Conservation (phyloP, 2,113 vertebrate species). For the Genyomyrus donnyi region DNA sequence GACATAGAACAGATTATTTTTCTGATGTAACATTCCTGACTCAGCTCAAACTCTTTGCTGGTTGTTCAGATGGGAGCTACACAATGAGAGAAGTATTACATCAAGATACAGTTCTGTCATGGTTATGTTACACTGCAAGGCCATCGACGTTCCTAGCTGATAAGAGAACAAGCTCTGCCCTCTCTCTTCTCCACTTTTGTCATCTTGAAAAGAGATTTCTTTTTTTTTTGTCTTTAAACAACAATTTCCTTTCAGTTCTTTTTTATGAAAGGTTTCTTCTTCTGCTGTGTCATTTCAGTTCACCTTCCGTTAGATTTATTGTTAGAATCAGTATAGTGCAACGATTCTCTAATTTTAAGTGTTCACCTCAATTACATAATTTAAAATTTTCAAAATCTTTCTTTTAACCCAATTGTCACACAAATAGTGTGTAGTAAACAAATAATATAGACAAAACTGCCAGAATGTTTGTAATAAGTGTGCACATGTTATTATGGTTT, state of each 20-base stretch:
- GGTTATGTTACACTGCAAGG: neutral
- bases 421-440: neutral
- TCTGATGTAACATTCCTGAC: neutral
- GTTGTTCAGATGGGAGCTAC: neutral
- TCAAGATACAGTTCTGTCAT: neutral
- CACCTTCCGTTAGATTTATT: neutral
- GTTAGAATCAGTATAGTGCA: neutral
- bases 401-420: neutral
- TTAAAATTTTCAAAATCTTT: neutral
- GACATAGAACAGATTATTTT: neutral
- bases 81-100: neutral
- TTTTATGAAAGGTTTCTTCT: neutral
- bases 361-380: neutral
- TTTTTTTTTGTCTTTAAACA: neutral
- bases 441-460: neutral
- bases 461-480: neutral
- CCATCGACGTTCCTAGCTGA: neutral
- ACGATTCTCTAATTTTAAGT: neutral
- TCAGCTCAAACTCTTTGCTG: neutral
- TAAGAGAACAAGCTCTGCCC: neutral
- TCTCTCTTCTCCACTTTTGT: neutral
- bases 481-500: neutral
- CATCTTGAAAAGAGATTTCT: neutral
- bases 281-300: neutral
- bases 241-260: neutral